Evolutionary conservation across 2,888 invertebrate species (phyloP).

Genomic region (Dynastes tityus): DNA sequence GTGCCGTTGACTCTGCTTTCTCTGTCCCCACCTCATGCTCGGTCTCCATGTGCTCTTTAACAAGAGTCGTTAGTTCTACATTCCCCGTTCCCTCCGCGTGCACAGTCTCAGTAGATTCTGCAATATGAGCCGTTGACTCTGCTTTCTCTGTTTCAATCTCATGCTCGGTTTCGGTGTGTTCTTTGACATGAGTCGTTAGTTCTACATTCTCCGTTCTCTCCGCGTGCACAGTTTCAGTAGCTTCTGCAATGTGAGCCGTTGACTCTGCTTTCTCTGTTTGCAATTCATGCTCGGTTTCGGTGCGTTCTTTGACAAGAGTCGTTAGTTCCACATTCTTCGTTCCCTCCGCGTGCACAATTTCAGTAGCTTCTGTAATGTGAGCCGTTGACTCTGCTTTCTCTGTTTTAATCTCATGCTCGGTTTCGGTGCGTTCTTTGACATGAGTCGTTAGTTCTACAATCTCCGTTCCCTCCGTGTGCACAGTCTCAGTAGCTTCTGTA

Average conservation of each 20-base stretch:
- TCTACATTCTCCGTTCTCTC: not conserved
- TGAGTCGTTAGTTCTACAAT: not conserved
- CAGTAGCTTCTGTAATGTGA: not conserved
- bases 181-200: not conserved
- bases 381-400: too few relatives aligned
- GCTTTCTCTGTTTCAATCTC: not conserved
- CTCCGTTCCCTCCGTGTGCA: not conserved
- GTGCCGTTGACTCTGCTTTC: too few relatives aligned
- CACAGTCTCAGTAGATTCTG: too few relatives aligned
- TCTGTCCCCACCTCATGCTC: too few relatives aligned
- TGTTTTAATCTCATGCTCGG: not conserved
- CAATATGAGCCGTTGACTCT: not conserved
- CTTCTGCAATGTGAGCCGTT: too few relatives aligned
- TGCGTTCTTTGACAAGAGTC: not conserved
- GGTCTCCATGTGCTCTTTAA: too few relatives aligned
- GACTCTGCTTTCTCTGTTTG: not conserved
- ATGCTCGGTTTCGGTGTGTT: not conserved
- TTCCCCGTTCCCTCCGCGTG: too few relatives aligned
- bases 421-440: not conserved
- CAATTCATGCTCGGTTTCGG: not conserved
- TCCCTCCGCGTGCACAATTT: not conserved
- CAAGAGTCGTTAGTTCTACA: too few relatives aligned
- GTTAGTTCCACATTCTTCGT: not conserved
- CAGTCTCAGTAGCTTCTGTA: constrained; percentile 1
- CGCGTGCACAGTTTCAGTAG: not conserved